Conservation (phyloP, 1,140 invertebrate species). For the Tetramorium alpestre region DNA sequence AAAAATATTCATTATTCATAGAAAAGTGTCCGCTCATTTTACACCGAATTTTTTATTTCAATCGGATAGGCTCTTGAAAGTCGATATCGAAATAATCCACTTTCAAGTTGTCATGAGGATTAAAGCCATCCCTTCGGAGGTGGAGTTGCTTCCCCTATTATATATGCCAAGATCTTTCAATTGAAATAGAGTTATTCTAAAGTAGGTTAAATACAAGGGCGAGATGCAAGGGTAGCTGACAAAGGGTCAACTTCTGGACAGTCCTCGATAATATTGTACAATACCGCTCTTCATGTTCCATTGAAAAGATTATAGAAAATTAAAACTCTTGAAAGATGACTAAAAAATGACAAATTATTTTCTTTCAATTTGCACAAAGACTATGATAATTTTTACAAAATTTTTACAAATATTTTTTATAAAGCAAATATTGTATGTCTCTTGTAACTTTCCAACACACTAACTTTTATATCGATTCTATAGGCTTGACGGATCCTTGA, state of each 20-base stretch:
- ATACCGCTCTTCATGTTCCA: background rate
- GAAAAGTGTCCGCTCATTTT: background rate
- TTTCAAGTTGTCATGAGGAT: constrained; percentile 30
- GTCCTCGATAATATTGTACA: background rate
- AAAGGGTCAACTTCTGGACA: constrained; percentile 23
- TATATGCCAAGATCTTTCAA: constrained; percentile 39
- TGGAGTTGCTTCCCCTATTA: constrained; percentile 11
- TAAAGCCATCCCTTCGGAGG: constrained; percentile 2
- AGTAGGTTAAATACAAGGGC: constrained; percentile 43
- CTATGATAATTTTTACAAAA: background rate
- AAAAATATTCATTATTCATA: background rate
- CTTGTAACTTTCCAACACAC: background rate
- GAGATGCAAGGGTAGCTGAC: background rate
- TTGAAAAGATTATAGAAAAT: background rate
- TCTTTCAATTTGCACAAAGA: background rate
- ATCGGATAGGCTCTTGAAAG: background rate
- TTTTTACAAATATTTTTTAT: background rate
- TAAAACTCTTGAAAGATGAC: background rate
- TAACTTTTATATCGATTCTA: background rate
- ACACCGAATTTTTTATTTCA: background rate
- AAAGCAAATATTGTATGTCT: background rate
- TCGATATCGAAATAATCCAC: constrained; percentile 17
- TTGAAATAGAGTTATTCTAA: constrained; percentile 33
- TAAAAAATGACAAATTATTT: background rate
- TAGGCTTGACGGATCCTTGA: background rate